Evolutionary conservation across 2,888 invertebrate genomes (phyloP).

Genomic region (Euzophera pinguis): DNA sequence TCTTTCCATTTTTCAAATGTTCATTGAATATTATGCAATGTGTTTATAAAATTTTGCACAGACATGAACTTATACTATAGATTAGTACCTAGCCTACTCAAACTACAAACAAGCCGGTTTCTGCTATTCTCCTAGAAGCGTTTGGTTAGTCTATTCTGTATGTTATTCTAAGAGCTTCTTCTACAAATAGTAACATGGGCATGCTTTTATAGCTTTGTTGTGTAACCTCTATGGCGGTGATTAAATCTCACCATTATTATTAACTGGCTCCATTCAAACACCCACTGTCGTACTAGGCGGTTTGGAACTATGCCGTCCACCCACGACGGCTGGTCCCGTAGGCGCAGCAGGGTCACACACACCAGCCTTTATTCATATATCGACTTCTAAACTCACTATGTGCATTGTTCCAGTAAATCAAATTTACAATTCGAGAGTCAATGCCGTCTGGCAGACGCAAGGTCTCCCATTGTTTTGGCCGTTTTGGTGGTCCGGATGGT

Average conservation of each 20-base stretch:
- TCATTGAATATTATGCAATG: too few species aligned
- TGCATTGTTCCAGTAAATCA: slow-evolving; percentile 68
- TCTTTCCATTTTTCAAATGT: slow-evolving; percentile 24
- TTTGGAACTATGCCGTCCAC: slow-evolving; percentile 77
- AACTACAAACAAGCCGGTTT: slow-evolving; percentile 47
- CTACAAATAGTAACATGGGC: slow-evolving; percentile 60
- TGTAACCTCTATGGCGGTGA: slow-evolving; percentile 76
- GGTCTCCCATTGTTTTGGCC: slow-evolving; percentile 72
- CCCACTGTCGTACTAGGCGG: slow-evolving; percentile 76
- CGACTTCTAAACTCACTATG: slow-evolving; percentile 66
- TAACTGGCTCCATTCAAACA: slow-evolving; percentile 79
- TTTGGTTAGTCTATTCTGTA: slow-evolving; percentile 53
- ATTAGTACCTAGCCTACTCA: slow-evolving; percentile 50
- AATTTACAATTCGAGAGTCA: slow-evolving; percentile 74
- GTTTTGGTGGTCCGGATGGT: slow-evolving; percentile 67
- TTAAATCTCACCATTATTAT: slow-evolving; percentile 80
- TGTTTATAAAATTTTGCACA: too few species aligned
- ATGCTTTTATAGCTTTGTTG: slow-evolving; percentile 70
- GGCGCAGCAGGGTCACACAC: slow-evolving; percentile 77
- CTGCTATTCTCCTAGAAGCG: slow-evolving; percentile 49
- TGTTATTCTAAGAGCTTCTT: slow-evolving; percentile 55
- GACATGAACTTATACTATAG: slow-evolving; percentile 6
- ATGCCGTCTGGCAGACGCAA: slow-evolving; percentile 66
- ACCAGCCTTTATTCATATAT: slow-evolving; percentile 66
- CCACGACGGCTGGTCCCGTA: slow-evolving; percentile 76